Base-by-base conservation (phyloP, 2,113 vertebrate genomes). In the Syngnathoides biaculeatus region DNA sequence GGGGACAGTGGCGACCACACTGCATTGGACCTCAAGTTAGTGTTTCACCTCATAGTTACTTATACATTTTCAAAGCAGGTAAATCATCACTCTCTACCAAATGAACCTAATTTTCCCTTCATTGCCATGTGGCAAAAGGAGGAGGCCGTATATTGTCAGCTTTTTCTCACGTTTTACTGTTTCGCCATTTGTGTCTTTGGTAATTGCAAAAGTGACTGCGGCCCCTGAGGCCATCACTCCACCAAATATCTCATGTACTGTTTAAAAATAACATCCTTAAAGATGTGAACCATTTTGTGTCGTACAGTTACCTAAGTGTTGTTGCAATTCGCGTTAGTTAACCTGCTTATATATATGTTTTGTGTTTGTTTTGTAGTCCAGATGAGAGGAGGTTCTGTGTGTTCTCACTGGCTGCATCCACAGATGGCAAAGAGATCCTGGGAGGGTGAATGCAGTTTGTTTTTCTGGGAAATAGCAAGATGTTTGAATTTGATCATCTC, bases 21-120 rank as follows among this genome's bases (percentile, higher is more conserved):
- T 58, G 94, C 95, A 56, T 86, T 97, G 90, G 94, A 96, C 85
- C 92, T 97, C 87, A 96, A 94, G 95, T 96, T 83, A 93, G 92
- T 93, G 87, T 89, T 86, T 86, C 75, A 68, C 76, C 67, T 85
- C 81, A 82, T 91, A 85, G 87, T 89, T 83, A 83, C 84, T 87
- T 88, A 80, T 84, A 86, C 80, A 78, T 82, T 87, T 79, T 68
- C 22, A 12, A 39, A 71, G 69, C 85, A 88, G 81, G 69, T 82
- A 79, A 87, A 87, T 70, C 76, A 45, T 78, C 73, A 77, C 50
- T 80, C 62, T 68, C 61, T 26, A 65, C 75, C 67, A 61, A 27
- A 67, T 62, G 59, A 12, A 53, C 65, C 69, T 69, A 75, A 53
- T 72, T 73, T 48, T 55, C 63, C 69, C 55, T 71, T 68, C 82